Evolutionary conservation across 1,140 invertebrate species (phyloP), one percentile per base, ranked within the genome.

Genomic region (Drosophila sechellia): DNA sequence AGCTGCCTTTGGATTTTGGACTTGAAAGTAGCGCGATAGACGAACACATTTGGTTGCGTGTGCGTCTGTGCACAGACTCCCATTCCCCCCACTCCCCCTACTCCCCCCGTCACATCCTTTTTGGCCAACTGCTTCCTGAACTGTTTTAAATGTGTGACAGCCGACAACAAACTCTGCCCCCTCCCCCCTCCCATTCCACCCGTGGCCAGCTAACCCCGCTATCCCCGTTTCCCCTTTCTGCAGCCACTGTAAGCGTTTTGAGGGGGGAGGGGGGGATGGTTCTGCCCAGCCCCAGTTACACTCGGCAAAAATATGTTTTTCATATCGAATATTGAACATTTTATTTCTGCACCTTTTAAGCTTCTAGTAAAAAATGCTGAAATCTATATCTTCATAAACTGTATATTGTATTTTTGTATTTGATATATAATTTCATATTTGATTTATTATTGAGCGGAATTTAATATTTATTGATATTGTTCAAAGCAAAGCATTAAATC

Each of bases 111-210:
- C 35, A n/a, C 37, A 43, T 17, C 34, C 39, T 43, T 68, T 54
- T 53, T 45, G 49, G 35, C 50, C 48, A 42, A 68, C 55, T 46
- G 59, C 61, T 56, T 79, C 61, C 57, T 71, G 81, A 79, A 77
- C 84, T 87, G 84, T 83, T 87, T 87, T 87, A 77, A 89, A 87
- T 87, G 79, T 87, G 79, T 87, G 83, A 89, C 83, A 87, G 83
- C 74, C 81, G 77, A 75, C 81, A 64, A 50, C 37, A 49, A 68
- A 69, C 40, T 22, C 20, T 22, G 2, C 20, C 20, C 20, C 20
- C 20, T 2, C 20, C 20, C 20, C 20, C 20, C 20, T 3, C 2
- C 20, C 20, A 0, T 17, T 17, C 50, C 60, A 49, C 56, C 42
- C 42, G 6, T 31, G 31, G 31, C 31, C 31, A 6, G 1, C 27